Percentiles rank a stretch among this genome's conserved stretches.
These are phyloP conservation scores for Ascidia mentula DNA, from an alignment of 23 tunicate species.

Conservation along the genomic window DNA sequence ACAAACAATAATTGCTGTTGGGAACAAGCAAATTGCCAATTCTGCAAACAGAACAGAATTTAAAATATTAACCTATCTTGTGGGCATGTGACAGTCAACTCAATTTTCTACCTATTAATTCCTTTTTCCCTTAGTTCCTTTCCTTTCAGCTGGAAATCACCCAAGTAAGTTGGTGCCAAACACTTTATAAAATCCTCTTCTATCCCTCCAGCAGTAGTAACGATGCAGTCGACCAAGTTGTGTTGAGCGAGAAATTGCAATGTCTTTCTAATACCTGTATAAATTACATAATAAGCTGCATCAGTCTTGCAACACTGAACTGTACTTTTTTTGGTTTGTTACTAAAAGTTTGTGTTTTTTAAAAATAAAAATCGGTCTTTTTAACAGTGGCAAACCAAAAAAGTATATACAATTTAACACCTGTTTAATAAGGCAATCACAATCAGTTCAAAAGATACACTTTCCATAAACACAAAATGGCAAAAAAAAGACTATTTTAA, in stretches of 20 bases:
- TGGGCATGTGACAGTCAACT: background rate
- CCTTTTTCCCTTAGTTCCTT: slow-evolving; percentile 71
- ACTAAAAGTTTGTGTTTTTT: too few relatives aligned
- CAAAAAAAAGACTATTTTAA: too few relatives aligned
- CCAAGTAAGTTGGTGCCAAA: slow-evolving; percentile 88
- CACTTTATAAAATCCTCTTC: slow-evolving; percentile 97
- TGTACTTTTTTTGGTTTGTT: too few relatives aligned
- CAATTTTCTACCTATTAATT: slow-evolving; percentile 52
- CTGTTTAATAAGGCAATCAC: too few relatives aligned
- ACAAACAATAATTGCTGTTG: slow-evolving; percentile 81
- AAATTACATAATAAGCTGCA: too few relatives aligned
- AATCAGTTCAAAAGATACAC: too few relatives aligned
- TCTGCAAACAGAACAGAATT: slow-evolving; percentile 24
- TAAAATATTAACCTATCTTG: background rate
- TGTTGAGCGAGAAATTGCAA: slow-evolving; percentile 81
- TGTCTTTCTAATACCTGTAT: slow-evolving; percentile 64
- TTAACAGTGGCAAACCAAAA: too few relatives aligned
- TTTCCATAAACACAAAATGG: too few relatives aligned
- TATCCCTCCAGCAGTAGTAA: slow-evolving; percentile 89
- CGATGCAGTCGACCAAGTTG: slow-evolving; percentile 87
- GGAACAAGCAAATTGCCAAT: slow-evolving; percentile 97
- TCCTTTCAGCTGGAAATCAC: slow-evolving; percentile 75
- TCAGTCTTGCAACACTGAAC: too few relatives aligned
- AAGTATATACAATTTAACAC: too few relatives aligned
- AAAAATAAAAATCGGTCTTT: too few relatives aligned